Base-by-base conservation (phyloP, 2,113 vertebrate genomes). In the Oreochromis aureus region DNA sequence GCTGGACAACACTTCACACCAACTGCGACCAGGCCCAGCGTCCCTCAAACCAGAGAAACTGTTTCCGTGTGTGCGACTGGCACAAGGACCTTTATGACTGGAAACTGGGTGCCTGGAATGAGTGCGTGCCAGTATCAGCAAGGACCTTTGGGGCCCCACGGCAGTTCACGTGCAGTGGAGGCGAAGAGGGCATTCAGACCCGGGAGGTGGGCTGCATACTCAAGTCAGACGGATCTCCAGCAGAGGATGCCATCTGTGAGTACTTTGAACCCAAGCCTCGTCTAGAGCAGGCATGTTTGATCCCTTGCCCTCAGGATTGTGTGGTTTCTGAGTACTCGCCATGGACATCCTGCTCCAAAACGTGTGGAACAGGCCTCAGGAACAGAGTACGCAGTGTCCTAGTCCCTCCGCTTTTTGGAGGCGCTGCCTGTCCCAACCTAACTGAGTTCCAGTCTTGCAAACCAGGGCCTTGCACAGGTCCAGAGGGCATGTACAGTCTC, bases 41-140 rank as follows among this genome's bases (percentile, higher is more conserved):
- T 12, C 99, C 99, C 0, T 97, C 96, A 85, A 99, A 98, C 96
- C 98, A 99, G 94, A 98, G 98, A 56, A 97, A 97, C 92, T 99
- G 99, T 63, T 99, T 99, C 95, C 97, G 96, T 1, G 97, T 99
- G 51, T 99, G 99, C 0, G 98, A 99, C 95, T 98, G 98, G 98
- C 99, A 99, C 96, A 98, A 98, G 86, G 98, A 99, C 86, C 94
- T 99, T 12, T 99, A 99, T 0, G 98, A 97, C 92, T 99, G 99
- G 99, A 96, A 96, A 58, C 95, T 98, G 0, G 98, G 98, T 1
- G 78, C 91, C 82, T 99, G 99, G 99, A 97, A 97, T 80, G 96
- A 93, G 56, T 99, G 99, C 8, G 95, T 89, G 80, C 97, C 98
- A 0, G 96, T 99, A 53, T 96, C 97, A 10, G 97, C 97, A 3